phyloP scores from a whole-genome alignment of 2,888 invertebrate genomes.

The Andrena bicolor region DNA sequence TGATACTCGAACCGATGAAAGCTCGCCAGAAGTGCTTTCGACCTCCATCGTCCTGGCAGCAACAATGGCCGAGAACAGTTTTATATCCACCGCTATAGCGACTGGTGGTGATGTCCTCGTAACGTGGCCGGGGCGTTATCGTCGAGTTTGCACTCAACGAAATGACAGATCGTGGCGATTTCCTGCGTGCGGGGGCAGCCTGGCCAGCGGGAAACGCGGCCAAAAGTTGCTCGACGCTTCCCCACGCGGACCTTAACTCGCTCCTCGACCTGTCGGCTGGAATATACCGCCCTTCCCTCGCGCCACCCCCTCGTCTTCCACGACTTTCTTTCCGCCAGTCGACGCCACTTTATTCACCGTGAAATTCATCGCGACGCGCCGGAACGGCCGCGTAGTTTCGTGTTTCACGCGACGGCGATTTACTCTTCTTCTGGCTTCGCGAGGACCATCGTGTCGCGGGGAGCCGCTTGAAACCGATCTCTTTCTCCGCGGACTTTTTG shows the following conservation, averaged over 20 bases:
- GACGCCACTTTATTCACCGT: constrained; percentile 64
- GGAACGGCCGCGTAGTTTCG: constrained; percentile 57
- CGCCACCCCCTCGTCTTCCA: constrained; percentile 15
- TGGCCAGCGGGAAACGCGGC: constrained; percentile 23
- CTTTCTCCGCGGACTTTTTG: neutral
- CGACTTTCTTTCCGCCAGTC: constrained; percentile 24
- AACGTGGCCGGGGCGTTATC: constrained; percentile 22
- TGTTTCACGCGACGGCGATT: constrained; percentile 70
- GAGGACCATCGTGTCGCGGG: constrained; percentile 16
- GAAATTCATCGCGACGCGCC: constrained; percentile 67
- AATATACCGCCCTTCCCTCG: neutral
- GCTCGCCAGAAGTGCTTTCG: neutral
- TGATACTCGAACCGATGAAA: neutral
- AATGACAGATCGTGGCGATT: constrained; percentile 51
- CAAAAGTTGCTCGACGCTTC: constrained; percentile 25
- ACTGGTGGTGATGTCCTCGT: constrained; percentile 1
- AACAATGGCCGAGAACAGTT: constrained; percentile 24
- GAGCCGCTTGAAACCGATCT: constrained; percentile 28
- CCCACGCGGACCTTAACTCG: constrained; percentile 2
- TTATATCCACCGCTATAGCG: constrained; percentile 6
- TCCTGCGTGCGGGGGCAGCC: constrained; percentile 25
- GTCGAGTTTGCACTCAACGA: constrained; percentile 41
- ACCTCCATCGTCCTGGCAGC: neutral
- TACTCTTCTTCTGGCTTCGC: constrained; percentile 50
- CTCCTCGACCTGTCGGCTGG: neutral